phyloP scores from a whole-genome alignment of 1,140 invertebrate genomes.

The Scaptomyza montana region DNA sequence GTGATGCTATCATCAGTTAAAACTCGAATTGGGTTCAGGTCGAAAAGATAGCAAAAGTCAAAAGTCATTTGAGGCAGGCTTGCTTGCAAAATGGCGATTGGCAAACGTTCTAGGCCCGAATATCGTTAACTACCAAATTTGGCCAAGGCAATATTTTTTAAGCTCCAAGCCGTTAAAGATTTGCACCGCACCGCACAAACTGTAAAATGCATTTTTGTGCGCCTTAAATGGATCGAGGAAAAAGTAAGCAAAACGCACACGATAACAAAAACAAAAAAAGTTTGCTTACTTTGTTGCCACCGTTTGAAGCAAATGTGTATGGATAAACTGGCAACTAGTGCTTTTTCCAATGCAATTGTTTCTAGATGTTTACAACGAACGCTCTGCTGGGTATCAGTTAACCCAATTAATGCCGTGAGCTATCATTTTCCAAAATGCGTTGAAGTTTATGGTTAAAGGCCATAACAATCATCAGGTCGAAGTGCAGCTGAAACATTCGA shows the following conservation, averaged over 20 bases:
- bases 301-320: slow-evolving; percentile 4
- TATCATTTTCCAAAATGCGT: slow-evolving; percentile 38
- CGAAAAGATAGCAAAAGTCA: slow-evolving; percentile 69
- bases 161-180: slow-evolving; percentile 68
- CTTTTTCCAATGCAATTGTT: slow-evolving; percentile 10
- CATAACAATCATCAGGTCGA: slow-evolving; percentile 27
- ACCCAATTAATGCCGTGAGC: slow-evolving; percentile 20
- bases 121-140: slow-evolving; percentile 66
- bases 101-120: slow-evolving; percentile 44
- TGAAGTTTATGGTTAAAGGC: slow-evolving; percentile 13
- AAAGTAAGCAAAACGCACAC: slow-evolving; percentile 70
- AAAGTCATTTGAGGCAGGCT: slow-evolving; percentile 50
- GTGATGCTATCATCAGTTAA: slow-evolving; percentile 20
- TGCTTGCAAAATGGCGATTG: background rate
- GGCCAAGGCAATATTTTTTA: slow-evolving; percentile 72
- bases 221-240: slow-evolving; percentile 73
- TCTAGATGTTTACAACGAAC: slow-evolving; percentile 9
- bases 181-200: slow-evolving; percentile 59
- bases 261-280: slow-evolving; percentile 44
- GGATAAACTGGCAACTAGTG: background rate
- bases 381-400: slow-evolving; percentile 24
- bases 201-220: slow-evolving; percentile 75
- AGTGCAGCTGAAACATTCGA: slow-evolving; percentile 25
- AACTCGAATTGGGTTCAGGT: slow-evolving; percentile 31
- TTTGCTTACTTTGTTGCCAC: slow-evolving; percentile 33